phyloP scores from a whole-genome alignment of 2,113 vertebrate species.

The Python bivittatus region DNA sequence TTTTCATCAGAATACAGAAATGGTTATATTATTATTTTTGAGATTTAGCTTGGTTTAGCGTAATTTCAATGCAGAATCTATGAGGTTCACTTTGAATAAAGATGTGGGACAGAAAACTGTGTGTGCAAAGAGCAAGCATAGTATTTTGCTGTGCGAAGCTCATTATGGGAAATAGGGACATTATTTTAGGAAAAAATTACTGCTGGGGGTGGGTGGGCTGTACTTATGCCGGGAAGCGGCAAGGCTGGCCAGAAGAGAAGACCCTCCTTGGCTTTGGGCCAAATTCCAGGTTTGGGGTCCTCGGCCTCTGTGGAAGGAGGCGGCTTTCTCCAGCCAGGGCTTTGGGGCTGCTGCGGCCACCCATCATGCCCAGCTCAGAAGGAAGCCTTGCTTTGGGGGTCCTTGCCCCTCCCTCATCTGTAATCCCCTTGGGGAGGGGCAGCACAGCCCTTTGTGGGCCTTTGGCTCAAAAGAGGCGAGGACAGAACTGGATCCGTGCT shows the following conservation, averaged over 20 bases:
- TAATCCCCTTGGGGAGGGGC: not conserved
- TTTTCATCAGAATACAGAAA: not conserved
- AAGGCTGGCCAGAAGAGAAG: not conserved
- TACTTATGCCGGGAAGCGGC: not conserved
- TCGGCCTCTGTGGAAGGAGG: not conserved
- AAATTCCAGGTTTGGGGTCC: not conserved
- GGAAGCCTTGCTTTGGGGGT: not conserved
- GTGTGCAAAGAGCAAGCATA: not conserved
- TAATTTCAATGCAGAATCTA: not conserved
- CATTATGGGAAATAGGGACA: not conserved
- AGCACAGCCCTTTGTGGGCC: not conserved
- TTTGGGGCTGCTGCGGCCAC: not conserved
- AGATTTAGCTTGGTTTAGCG: not conserved
- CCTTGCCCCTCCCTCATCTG: not conserved
- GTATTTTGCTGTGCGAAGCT: not conserved
- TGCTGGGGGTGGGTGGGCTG: fast-evolving
- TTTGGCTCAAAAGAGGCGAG: not conserved
- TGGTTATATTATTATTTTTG: not conserved
- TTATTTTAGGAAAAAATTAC: not conserved
- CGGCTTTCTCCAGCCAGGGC: not conserved
- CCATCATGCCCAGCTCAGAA: not conserved
- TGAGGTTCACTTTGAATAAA: not conserved
- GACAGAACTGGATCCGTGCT: not conserved
- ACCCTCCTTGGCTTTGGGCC: not conserved
- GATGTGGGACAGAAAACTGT: not conserved